Base-by-base conservation (phyloP, 2,888 invertebrate genomes). In the Abscondita cerata region DNA sequence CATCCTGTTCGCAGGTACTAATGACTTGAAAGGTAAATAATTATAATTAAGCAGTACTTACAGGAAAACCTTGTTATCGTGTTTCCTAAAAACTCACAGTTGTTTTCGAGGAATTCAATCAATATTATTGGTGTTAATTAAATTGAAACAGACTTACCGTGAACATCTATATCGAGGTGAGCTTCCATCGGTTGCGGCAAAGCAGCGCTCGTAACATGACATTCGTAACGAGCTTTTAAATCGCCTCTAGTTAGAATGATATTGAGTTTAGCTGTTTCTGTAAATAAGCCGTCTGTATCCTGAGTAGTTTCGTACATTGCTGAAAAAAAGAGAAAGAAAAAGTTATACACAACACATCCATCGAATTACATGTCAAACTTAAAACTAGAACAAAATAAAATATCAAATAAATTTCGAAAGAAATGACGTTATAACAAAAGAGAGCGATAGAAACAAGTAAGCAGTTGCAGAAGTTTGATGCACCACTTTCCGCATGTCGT, bases 201-300 rank as follows among this genome's bases (percentile, higher is more conserved):
- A 0, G 91, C 90, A 0, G 86, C 86, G 46, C 90, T 92, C 59
- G 87, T 86, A 46, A 91, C 90, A 68, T 85, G 85, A 75, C 92
- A 93, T 70, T 87, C 87, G 72, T 91, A 87, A 69, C 85, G 85
- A 0, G 90, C 88, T 1, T 86, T 87, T 59, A 93, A 80, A 81
- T 93, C 92, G 33, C 86, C 88, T 16, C 92, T 83, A 0, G 88
- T 86, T 67, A 93, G 84, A 4, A 85, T 86, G 67, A 92, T 80
- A 31, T 86, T 83, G 72, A 91, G 78, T 70, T 83, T 85, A 67
- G 88, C 86, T 59, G 83, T 85, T 54, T 87, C 89, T n/a, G 84
- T 85, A 54, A 87, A 89, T 12, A 88, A 83, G 60, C 87, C 89
- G 59, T 81, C 80, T 58, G 79, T 79, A 61, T 82, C 83, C n/a